Percentiles rank a stretch among this genome's conserved stretches.
Evolutionary conservation across 2,797 vertebrate genomes (phyloP).

Genomic region (Fistularia tabacaria): DNA sequence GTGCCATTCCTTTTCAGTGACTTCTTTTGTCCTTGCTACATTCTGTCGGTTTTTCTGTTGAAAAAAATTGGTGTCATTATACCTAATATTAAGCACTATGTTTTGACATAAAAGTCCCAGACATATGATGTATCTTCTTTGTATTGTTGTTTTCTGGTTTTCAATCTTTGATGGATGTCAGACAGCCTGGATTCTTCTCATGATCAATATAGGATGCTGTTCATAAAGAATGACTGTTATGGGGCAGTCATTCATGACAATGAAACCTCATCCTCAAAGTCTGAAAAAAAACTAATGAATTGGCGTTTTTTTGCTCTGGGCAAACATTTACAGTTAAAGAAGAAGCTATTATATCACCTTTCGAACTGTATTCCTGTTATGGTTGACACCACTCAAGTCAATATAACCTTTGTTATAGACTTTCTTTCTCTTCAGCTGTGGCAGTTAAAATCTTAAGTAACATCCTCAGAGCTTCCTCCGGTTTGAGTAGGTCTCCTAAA

Average conservation of each 20-base stretch:
- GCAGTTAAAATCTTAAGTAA: no score
- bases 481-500: no score
- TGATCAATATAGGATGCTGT: conserved; percentile 61
- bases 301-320: conserved; percentile 18
- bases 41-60: not conserved
- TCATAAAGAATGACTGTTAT: conserved; percentile 56
- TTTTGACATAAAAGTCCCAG: conserved; percentile 32
- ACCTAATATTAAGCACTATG: conserved; percentile 10
- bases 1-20: conserved; percentile 7
- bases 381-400: not conserved
- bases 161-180: conserved; percentile 36
- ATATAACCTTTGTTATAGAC: no score
- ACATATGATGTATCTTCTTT: conserved; percentile 19
- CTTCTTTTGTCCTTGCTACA: no score
- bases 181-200: conserved; percentile 39
- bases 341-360: conserved; percentile 19
- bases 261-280: conserved; percentile 45
- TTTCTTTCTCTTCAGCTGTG: no score
- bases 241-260: conserved; percentile 57
- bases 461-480: no score
- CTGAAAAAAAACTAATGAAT: no score
- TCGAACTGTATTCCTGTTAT: conserved; percentile 13
- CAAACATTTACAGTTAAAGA: conserved; percentile 25
- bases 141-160: conserved; percentile 12
- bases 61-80: conserved; percentile 19